phyloP scores from a whole-genome alignment of 2,113 vertebrate genomes.

The Rhynchopsitta pachyrhyncha region DNA sequence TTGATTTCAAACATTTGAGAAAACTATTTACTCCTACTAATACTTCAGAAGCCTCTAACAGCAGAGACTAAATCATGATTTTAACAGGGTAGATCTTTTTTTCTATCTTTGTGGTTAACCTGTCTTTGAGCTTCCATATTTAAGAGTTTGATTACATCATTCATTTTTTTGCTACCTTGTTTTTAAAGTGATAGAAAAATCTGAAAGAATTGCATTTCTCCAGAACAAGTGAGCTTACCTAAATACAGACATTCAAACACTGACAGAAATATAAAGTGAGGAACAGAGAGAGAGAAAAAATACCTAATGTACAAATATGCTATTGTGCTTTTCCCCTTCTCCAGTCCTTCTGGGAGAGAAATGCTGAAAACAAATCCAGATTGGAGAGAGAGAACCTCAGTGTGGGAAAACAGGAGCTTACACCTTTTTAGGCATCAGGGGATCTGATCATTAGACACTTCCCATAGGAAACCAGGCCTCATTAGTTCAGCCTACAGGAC shows the following conservation, averaged over 20 bases:
- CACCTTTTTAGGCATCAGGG: not conserved
- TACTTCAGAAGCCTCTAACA: conserved; percentile 9
- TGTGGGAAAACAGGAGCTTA: not conserved
- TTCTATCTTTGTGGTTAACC: not conserved
- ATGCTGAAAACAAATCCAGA: not conserved
- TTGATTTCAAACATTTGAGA: conserved; percentile 55
- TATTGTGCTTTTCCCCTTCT: not conserved
- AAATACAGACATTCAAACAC: not conserved
- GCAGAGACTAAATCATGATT: conserved; percentile 13
- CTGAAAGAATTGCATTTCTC: not conserved
- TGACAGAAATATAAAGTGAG: not conserved
- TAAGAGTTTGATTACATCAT: conserved; percentile 25
- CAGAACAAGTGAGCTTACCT: not conserved
- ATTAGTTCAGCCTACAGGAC: not conserved
- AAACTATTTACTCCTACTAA: conserved; percentile 1
- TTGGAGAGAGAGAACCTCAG: not conserved
- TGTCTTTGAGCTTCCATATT: conserved; percentile 7
- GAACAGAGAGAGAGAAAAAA: not conserved
- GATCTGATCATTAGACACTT: not conserved
- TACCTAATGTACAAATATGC: not conserved
- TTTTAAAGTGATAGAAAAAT: not conserved
- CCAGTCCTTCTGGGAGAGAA: not conserved
- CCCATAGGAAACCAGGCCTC: conserved; percentile 1
- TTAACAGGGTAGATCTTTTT: conserved; percentile 29
- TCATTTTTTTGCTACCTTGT: not conserved